These are phyloP conservation scores for Sialis lutaria DNA, from an alignment of 2,888 invertebrate species.

Conservation along the genomic window DNA sequence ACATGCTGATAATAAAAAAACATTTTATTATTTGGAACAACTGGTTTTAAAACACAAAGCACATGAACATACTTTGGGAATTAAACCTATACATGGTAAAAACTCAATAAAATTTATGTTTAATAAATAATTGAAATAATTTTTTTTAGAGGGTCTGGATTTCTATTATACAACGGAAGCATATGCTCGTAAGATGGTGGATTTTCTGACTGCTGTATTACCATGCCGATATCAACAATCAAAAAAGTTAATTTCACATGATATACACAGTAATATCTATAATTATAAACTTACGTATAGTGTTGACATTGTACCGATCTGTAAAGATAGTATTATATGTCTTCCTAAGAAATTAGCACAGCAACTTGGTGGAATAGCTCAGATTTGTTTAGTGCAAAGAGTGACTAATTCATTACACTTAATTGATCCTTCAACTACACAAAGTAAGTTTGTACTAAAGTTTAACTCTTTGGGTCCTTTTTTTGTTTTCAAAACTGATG, in stretches of 20 bases:
- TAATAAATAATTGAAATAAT: not conserved
- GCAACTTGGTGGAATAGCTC: constrained; percentile 72
- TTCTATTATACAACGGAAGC: constrained; percentile 84
- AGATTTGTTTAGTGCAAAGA: constrained; percentile 73
- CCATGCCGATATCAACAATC: constrained; percentile 81
- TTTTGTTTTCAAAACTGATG: not conserved
- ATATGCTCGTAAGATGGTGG: constrained; percentile 87
- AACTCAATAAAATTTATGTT: constrained; percentile 5
- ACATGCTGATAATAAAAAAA: constrained; percentile 84
- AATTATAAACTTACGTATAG: constrained; percentile 93
- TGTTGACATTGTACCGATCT: constrained; percentile 90
- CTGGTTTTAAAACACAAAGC: constrained; percentile 89
- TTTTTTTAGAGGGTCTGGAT: constrained; percentile 70
- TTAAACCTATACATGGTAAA: constrained; percentile 65
- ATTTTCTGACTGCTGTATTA: constrained; percentile 74
- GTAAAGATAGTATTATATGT: constrained; percentile 87
- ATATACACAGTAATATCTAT: constrained; percentile 89
- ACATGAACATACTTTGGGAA: constrained; percentile 76
- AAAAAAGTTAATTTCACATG: constrained; percentile 91
- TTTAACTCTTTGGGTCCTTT: constrained; percentile 1
- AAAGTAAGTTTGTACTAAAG: constrained; percentile 36
- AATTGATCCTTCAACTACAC: constrained; percentile 78
- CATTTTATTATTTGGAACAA: constrained; percentile 94
- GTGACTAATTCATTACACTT: constrained; percentile 82
- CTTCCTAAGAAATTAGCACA: constrained; percentile 72